Evolutionary conservation across 2,113 vertebrate species (phyloP).

Genomic region (Sisor rabdophorus): DNA sequence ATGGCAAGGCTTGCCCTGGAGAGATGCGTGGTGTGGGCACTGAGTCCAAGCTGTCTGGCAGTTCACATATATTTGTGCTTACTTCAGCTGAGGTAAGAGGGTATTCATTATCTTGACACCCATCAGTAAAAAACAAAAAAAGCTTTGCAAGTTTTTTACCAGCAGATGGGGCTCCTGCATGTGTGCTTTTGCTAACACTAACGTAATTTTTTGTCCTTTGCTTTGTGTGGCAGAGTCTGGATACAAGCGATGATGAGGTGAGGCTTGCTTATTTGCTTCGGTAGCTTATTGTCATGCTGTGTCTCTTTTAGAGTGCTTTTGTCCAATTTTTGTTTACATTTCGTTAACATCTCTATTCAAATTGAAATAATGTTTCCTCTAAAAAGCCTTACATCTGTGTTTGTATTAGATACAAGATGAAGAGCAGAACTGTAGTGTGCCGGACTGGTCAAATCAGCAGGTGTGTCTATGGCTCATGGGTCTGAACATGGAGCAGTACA

Average conservation of each 20-base stretch:
- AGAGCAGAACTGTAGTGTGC: slow-evolving; percentile 74
- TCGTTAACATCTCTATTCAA: not conserved
- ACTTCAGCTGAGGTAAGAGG: slow-evolving; percentile 90
- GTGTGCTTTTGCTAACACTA: slow-evolving; percentile 37
- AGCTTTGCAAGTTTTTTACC: too few species aligned
- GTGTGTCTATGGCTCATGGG: slow-evolving; percentile 87
- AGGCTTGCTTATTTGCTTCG: slow-evolving; percentile 63
- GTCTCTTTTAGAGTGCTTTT: slow-evolving; percentile 5
- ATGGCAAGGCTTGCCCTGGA: slow-evolving; percentile 89
- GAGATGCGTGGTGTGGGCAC: slow-evolving; percentile 82
- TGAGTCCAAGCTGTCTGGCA: slow-evolving; percentile 75
- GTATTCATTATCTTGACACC: too few species aligned
- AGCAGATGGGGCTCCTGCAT: slow-evolving; percentile 15
- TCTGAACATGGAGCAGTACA: slow-evolving; percentile 85
- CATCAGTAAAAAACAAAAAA: too few species aligned
- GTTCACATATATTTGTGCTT: slow-evolving; percentile 71
- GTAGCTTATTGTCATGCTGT: not conserved
- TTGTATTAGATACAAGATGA: slow-evolving; percentile 83
- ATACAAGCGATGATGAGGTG: slow-evolving; percentile 99
- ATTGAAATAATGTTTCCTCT: not conserved
- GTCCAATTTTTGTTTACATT: not conserved
- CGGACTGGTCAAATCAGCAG: slow-evolving; percentile 88
- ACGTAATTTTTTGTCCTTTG: slow-evolving; percentile 72
- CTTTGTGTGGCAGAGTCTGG: slow-evolving; percentile 88
- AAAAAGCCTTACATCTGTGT: slow-evolving; percentile 18